Percentiles rank a stretch among this genome's conserved stretches.
Evolutionary conservation across 2,797 vertebrate genomes (phyloP).

Genomic region (Sciaenops ocellatus): DNA sequence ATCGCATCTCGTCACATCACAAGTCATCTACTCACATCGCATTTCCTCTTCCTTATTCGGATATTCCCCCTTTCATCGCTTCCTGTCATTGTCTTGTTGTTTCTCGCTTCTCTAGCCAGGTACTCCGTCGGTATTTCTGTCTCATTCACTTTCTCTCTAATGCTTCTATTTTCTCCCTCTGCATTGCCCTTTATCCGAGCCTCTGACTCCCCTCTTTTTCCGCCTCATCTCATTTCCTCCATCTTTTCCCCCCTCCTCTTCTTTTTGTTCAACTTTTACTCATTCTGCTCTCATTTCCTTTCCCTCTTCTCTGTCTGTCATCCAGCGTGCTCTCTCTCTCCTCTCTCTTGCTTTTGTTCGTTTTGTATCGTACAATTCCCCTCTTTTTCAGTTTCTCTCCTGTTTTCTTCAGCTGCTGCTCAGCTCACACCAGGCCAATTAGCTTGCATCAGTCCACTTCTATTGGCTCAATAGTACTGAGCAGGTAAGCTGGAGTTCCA

Average conservation of each 20-base stretch:
- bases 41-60: constrained; percentile 32
- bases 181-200: constrained; percentile 38
- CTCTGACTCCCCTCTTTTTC: constrained; percentile 13
- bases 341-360: constrained; percentile 25
- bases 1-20: constrained; percentile 70
- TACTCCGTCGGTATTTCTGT: constrained; percentile 28
- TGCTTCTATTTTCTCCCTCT: constrained; percentile 26
- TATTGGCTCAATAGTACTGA: constrained; percentile 60
- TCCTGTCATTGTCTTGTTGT: constrained; percentile 17
- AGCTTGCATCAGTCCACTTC: constrained; percentile 57
- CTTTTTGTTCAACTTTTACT: constrained; percentile 51
- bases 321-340: constrained; percentile 13
- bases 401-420: constrained; percentile 42
- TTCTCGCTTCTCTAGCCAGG: constrained; percentile 29
- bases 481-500: constrained; percentile 65
- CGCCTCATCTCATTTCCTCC: constrained; percentile 54
- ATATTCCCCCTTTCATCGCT: constrained; percentile 14
- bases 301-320: constrained; percentile 31
- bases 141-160: constrained; percentile 17
- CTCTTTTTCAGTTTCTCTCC: not conserved
- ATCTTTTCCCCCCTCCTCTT: constrained; percentile 32
- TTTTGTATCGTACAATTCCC: constrained; percentile 12
- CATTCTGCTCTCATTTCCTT: constrained; percentile 62
- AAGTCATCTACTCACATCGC: constrained; percentile 52
- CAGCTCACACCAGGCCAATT: constrained; percentile 62